Percentiles rank a stretch among this genome's conserved stretches.
These are phyloP conservation scores for Drosophila mojavensis DNA, from an alignment of 1,140 invertebrate genomes.

Conservation along the genomic window DNA sequence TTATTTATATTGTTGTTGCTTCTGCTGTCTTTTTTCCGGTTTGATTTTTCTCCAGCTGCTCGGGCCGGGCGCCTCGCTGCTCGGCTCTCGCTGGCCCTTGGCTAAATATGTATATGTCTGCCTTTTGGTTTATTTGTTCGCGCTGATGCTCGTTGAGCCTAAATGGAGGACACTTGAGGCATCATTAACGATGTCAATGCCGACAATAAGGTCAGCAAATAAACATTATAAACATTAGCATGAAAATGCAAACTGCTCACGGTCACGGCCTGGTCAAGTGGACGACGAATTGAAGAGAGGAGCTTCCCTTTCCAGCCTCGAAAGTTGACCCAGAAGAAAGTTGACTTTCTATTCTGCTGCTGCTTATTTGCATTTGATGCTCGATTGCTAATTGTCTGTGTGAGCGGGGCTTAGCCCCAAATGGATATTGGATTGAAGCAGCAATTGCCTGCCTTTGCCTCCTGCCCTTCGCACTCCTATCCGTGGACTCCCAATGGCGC, in stretches of 20 bases:
- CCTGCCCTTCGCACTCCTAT: too few relatives aligned
- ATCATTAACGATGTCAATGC: slow-evolving; percentile 80
- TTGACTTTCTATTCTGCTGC: slow-evolving; percentile 4
- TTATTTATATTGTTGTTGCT: slow-evolving; percentile 8
- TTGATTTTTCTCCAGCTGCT: slow-evolving; percentile 7
- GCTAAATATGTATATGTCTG: slow-evolving; percentile 13
- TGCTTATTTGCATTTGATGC: slow-evolving; percentile 50
- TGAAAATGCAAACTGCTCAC: slow-evolving; percentile 26
- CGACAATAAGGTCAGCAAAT: slow-evolving; percentile 59
- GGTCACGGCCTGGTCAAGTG: slow-evolving; percentile 26
- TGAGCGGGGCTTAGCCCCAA: neutral
- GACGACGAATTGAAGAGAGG: slow-evolving; percentile 7
- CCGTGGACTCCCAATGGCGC: neutral
- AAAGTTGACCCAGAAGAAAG: neutral
- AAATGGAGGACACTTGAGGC: slow-evolving; percentile 76
- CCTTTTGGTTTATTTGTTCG: slow-evolving; percentile 49
- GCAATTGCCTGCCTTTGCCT: slow-evolving; percentile 9
- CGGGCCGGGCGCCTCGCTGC: too few relatives aligned
- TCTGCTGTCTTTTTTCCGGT: slow-evolving; percentile 20
- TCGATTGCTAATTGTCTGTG: slow-evolving; percentile 42
- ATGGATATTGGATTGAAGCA: slow-evolving; percentile 26
- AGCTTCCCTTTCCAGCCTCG: neutral
- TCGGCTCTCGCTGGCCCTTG: neutral
- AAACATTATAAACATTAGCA: slow-evolving; percentile 46
- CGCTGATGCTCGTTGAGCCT: slow-evolving; percentile 40